Base-by-base conservation (phyloP, 2,888 invertebrate species). In the Criorhina ranunculi region DNA sequence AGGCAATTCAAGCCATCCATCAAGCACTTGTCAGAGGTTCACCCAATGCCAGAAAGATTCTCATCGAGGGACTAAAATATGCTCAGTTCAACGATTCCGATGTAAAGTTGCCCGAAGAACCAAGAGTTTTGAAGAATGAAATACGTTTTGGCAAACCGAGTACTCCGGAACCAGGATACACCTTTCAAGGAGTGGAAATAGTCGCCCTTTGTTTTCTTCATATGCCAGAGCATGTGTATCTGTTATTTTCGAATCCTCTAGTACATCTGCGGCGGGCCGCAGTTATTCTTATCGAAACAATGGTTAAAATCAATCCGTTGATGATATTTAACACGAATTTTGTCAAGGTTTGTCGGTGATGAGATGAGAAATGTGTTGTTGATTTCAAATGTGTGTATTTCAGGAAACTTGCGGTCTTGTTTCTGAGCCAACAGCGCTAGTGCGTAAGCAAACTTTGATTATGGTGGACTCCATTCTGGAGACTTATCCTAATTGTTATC, bases 291-390 rank as follows among this genome's bases (percentile, higher is more conserved):
- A 72, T 91, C 9, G 91, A 92, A 77, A 87, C 89, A 7, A 77
- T 91, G 17, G 88, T 89, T 1, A 87, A 89, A 4, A 86, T 89
- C 1, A 91, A 91, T 87, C 90, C 90, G 0, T 78, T 90, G 12
- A 88, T 91, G 5, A 89, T 92, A 15, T 91, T 90, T 51, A 90
- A 90, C 15, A 91, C 91, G 0, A 88, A 90, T 75, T 91, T 91
- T 80, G 91, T 91, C 2, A 67, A 87, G 83, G 89, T 89, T 67
- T 59, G 86, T 64, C 12, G 9, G 31, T 40, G 35, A 35, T 12
- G 8, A 12, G 37, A 40, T 15, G 8, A 1, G 9, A 15, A 15
- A 33, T 1, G 15, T 8, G 19, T 53, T 0, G 31, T 31, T 29
- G 3, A 33, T 49, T 37, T 1, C 5, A 35, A 12, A 7, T 31